A percentile compares a stretch with the other conserved stretches of the same genome.
Conservation (phyloP, 2,888 invertebrate genomes). For the Scaptomyza flava region DNA sequence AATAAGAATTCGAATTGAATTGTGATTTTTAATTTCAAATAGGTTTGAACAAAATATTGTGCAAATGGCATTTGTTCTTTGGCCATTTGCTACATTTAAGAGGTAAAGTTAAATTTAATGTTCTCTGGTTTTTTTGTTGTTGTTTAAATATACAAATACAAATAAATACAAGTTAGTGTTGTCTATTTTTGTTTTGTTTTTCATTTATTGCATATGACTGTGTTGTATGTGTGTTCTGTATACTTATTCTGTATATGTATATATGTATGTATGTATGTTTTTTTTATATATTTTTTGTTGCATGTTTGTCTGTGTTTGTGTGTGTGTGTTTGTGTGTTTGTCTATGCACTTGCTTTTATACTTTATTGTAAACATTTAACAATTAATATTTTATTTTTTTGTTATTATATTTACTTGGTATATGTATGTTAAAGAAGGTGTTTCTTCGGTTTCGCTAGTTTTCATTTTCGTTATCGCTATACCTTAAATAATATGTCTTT, state of each 20-base stretch:
- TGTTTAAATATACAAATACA: slow-evolving; percentile 79
- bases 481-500: slow-evolving; percentile 40
- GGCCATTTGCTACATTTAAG: slow-evolving; percentile 59
- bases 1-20: slow-evolving; percentile 41
- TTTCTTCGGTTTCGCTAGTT: slow-evolving; percentile 29
- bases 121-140: slow-evolving; percentile 18
- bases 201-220: slow-evolving; percentile 54
- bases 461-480: slow-evolving; percentile 33
- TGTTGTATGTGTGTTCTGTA: slow-evolving; percentile 49
- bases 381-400: slow-evolving; percentile 54
- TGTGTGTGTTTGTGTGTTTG: slow-evolving; percentile 31
- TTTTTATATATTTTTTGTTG: slow-evolving; percentile 35
- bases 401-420: slow-evolving; percentile 37
- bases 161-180: slow-evolving; percentile 77
- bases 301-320: slow-evolving; percentile 40
- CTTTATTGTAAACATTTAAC: slow-evolving; percentile 64
- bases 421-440: slow-evolving; percentile 29
- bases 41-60: slow-evolving; percentile 38
- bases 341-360: slow-evolving; percentile 35
- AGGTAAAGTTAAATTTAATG: slow-evolving; percentile 38
- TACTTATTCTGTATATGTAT: slow-evolving; percentile 54
- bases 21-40: slow-evolving; percentile 7
- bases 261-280: slow-evolving; percentile 7
- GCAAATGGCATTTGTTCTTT: slow-evolving; percentile 55
- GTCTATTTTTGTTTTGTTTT: slow-evolving; percentile 27